Evolutionary conservation across 2,797 vertebrate genomes (phyloP).

Genomic region (Gambusia yucatana): DNA sequence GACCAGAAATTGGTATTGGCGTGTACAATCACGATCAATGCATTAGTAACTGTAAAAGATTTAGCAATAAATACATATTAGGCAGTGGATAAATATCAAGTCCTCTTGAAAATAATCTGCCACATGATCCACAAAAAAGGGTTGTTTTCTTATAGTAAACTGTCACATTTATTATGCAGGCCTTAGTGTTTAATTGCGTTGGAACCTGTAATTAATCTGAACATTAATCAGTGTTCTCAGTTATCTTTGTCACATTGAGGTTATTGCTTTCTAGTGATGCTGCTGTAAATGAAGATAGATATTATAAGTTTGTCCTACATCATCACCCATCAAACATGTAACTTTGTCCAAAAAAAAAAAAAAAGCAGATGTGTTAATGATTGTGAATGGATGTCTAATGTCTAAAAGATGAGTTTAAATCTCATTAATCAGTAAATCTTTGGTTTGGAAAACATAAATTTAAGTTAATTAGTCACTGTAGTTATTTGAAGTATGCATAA

Average conservation of each 20-base stretch:
- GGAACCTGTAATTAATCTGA: not conserved
- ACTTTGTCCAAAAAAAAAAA: not conserved
- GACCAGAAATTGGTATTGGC: not conserved
- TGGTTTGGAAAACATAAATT: conserved; percentile 1
- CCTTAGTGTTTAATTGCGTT: not conserved
- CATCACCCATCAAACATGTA: not conserved
- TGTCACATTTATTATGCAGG: not conserved
- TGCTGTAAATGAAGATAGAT: not conserved
- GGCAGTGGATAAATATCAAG: not conserved
- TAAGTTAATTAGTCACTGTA: not conserved
- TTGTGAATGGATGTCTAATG: conserved; percentile 5
- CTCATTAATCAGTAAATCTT: not conserved
- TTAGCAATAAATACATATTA: not conserved
- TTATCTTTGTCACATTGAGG: not conserved
- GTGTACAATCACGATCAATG: not conserved
- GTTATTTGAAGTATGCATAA: not conserved
- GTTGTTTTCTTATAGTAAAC: not conserved
- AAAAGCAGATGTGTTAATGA: conserved; percentile 4
- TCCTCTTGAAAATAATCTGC: not conserved
- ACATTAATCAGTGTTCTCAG: not conserved
- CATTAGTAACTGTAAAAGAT: not conserved
- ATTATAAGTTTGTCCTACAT: not conserved
- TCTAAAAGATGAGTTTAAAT: not conserved
- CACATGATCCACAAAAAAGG: not conserved
- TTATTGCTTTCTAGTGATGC: not conserved